Base-by-base conservation (phyloP, 2,888 invertebrate species). In the Maniola hyperantus region DNA sequence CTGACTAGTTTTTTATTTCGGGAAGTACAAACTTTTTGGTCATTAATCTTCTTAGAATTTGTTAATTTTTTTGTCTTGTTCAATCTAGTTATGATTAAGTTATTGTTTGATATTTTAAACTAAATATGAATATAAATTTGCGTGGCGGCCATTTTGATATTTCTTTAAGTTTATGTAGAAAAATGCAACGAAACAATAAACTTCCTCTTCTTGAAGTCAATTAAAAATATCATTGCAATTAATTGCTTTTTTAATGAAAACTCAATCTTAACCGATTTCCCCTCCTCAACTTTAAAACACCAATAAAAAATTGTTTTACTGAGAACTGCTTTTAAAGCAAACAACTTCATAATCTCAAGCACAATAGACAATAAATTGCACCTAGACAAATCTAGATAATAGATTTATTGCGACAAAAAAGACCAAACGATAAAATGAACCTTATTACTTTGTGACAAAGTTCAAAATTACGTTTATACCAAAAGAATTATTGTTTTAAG, bases 281-380 rank as follows among this genome's bases (percentile, higher is more conserved):
- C 51, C 26, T 53, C 13, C 11, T n/a, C 15, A 15, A 13, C 8
- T 11, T 6, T 33, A 4, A 26, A 26, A 53, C 33, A 33, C 13
- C n/a, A 15, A 15, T 15, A 58, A 58, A 58, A 59, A 59, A 59
- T n/a, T 10, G 33, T 10, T 15, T 34, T 46, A 72, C 50, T 62
- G 69, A 55, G 66, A 69, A 69, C 51, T 20, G 20, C 26, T 54
- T 50, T 50, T 51, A 59, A 18, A 10, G 18, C 36, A 51, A 61
- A 61, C 39, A 39, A 36, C 61, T 72, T 72, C 75, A 75, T 75
- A 68, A 66, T 71, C 69, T 71, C 69, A 70, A 71, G 78, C 79
- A 89, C 89, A 89, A 91, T 89, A 79, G 83, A 67, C 77, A 80
- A 82, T 89, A 84, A 85, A 81, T 77, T 83, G 77, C 87, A 83